Conservation (phyloP, 2,888 invertebrate genomes). For the Pyrocoelia pectoralis region DNA sequence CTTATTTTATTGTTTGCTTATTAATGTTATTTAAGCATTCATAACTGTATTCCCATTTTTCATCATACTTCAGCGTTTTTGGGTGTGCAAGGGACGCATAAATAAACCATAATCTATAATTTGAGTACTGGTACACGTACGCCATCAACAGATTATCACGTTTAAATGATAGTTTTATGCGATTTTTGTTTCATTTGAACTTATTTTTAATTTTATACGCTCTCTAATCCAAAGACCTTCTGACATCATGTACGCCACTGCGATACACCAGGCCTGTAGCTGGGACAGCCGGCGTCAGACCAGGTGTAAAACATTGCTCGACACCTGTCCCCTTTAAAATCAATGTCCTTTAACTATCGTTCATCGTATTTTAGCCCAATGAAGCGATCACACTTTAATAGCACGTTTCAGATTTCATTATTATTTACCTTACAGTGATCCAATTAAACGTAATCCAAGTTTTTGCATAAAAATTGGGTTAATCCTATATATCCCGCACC, state of each 20-base stretch:
- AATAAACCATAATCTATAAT: too few species aligned
- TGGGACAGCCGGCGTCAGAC: constrained; percentile 55
- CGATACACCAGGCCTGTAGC: constrained; percentile 43
- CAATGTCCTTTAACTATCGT: constrained; percentile 58
- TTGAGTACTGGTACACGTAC: too few species aligned
- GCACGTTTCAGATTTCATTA: constrained; percentile 25
- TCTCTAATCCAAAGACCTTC: constrained; percentile 1
- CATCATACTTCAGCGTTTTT: too few species aligned
- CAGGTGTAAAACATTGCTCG: constrained; percentile 56
- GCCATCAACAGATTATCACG: neutral
- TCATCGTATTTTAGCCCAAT: constrained; percentile 53
- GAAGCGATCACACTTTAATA: constrained; percentile 39
- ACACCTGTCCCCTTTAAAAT: constrained; percentile 59
- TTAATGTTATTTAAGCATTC: neutral
- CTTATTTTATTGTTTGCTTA: neutral
- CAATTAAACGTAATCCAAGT: constrained; percentile 4
- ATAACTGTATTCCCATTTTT: neutral
- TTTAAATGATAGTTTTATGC: neutral
- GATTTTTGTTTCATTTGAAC: neutral
- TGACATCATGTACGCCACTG: constrained; percentile 30
- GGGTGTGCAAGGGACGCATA: too few species aligned
- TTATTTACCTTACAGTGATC: constrained; percentile 12
- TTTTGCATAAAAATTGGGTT: constrained; percentile 8
- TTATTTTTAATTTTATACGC: constrained; percentile 1
- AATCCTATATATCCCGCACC: neutral